Conservation (phyloP, 1,140 invertebrate genomes). For the Ruditapes philippinarum region DNA sequence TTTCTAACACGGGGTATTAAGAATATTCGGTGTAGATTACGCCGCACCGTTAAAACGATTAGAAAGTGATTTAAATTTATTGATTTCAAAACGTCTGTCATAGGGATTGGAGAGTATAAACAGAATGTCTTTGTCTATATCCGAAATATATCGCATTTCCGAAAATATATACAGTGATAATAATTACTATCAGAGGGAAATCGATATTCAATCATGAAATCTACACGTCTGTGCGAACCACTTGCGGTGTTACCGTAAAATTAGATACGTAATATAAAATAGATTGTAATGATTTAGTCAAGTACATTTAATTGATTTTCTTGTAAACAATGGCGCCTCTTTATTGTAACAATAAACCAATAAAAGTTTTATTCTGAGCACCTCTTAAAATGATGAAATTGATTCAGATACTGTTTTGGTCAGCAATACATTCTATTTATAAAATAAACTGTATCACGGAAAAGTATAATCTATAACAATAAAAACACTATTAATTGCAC, state of each 20-base stretch:
- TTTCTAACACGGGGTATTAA: neutral
- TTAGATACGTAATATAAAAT: too few relatives aligned
- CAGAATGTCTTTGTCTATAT: neutral
- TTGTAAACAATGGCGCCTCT: too few relatives aligned
- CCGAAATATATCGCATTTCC: neutral
- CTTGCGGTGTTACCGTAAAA: neutral
- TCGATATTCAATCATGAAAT: conserved; percentile 14
- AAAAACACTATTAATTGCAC: too few relatives aligned
- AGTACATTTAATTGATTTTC: too few relatives aligned
- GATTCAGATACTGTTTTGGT: too few relatives aligned
- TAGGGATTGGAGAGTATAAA: neutral
- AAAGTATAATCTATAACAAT: too few relatives aligned
- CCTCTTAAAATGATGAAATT: too few relatives aligned
- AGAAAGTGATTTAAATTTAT: conserved; percentile 35
- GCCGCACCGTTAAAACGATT: neutral
- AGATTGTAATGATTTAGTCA: too few relatives aligned
- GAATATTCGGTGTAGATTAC: conserved; percentile 11
- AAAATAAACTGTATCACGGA: too few relatives aligned
- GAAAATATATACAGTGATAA: conserved; percentile 11
- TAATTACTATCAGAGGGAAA: conserved; percentile 8
- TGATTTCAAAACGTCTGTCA: conserved; percentile 31
- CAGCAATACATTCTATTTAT: too few relatives aligned
- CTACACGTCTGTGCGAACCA: neutral
- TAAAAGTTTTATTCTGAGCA: too few relatives aligned
- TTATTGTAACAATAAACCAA: too few relatives aligned